Percentiles rank a stretch among this genome's conserved stretches.
phyloP scores from a whole-genome alignment of 1,140 invertebrate species.

The Brachionus manjavacas region DNA sequence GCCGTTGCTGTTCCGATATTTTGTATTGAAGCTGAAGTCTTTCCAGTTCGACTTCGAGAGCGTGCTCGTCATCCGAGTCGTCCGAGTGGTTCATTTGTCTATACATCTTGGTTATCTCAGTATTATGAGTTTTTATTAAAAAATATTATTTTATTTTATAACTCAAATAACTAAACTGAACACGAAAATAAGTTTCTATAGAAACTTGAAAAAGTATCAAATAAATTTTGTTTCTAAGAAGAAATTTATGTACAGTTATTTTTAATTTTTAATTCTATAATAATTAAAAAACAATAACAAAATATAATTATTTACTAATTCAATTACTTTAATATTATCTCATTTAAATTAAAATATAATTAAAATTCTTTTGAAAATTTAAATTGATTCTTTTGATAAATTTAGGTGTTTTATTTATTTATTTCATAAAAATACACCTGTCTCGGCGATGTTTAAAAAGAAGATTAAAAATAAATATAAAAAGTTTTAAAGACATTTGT shows the following conservation, averaged over 20 bases:
- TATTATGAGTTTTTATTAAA: neutral
- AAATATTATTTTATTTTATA: neutral
- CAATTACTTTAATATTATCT: no score
- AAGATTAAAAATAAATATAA: no score
- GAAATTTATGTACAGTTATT: neutral
- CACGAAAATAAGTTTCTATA: neutral
- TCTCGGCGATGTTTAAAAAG: no score
- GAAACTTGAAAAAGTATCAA: neutral
- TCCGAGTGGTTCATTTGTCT: slow-evolving; percentile 19
- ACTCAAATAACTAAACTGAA: neutral
- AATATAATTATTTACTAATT: no score
- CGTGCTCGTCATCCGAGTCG: slow-evolving; percentile 39
- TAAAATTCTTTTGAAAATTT: no score
- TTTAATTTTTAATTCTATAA: neutral
- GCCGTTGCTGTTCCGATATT: slow-evolving; percentile 6
- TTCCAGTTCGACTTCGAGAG: slow-evolving; percentile 12
- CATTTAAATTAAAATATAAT: no score
- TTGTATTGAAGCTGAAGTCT: slow-evolving; percentile 17
- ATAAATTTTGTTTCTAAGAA: neutral
- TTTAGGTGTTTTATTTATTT: no score
- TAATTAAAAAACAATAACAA: no score
- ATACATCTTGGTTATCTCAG: slow-evolving; percentile 2
- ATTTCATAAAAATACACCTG: no score
- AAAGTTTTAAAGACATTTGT: no score
- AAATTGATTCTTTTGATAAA: no score